Conservation (phyloP, 2,888 invertebrate genomes). For the Andrena fulva region DNA sequence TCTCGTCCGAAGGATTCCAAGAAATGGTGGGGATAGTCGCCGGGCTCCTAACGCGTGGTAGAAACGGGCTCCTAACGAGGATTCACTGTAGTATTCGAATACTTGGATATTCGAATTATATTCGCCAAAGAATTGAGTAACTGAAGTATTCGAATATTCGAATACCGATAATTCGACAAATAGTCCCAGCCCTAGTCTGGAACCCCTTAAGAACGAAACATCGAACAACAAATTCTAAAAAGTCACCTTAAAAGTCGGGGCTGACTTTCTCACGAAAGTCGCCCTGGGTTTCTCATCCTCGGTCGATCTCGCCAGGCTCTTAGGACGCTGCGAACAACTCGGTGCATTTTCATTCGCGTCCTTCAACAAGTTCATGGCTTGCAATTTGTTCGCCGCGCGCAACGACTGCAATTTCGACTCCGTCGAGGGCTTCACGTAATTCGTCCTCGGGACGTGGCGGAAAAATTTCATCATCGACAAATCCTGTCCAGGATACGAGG, state of each 20-base stretch:
- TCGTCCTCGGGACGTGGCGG: slow-evolving; percentile 53
- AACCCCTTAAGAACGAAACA: not conserved
- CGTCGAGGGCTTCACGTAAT: slow-evolving; percentile 52
- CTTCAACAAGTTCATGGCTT: slow-evolving; percentile 49
- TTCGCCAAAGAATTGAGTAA: no score
- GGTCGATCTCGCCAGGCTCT: not conserved
- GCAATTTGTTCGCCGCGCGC: slow-evolving; percentile 49
- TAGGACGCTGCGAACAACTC: slow-evolving; percentile 21
- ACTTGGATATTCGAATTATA: no score
- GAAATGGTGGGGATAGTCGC: no score
- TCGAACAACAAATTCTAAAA: not conserved
- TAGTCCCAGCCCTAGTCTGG: no score
- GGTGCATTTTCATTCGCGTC: slow-evolving; percentile 48
- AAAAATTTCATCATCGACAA: slow-evolving; percentile 18
- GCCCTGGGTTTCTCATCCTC: not conserved
- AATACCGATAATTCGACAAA: no score
- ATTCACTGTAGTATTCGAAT: no score
- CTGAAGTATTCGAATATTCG: no score
- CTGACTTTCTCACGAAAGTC: slow-evolving; percentile 14
- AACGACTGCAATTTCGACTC: slow-evolving; percentile 50
- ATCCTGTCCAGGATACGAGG: slow-evolving; percentile 53
- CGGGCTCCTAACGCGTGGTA: no score
- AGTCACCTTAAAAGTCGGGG: slow-evolving; percentile 48
- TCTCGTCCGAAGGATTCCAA: no score
- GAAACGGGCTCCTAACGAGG: no score